A percentile compares a stretch with the other conserved stretches of the same genome.
Conservation (phyloP, 1,140 invertebrate genomes). For the Plectrocnemia conspersa region DNA sequence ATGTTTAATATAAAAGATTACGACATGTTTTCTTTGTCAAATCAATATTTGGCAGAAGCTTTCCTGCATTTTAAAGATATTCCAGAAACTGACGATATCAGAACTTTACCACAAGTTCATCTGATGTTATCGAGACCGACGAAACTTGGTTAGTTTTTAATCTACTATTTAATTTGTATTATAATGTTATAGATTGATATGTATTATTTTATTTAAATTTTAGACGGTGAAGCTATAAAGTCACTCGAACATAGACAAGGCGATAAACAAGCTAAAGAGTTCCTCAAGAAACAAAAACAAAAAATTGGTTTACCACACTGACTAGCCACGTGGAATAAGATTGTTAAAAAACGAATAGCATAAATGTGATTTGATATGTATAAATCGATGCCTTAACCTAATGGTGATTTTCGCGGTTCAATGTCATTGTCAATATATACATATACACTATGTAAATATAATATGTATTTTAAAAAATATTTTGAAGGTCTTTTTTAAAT, state of each 20-base stretch:
- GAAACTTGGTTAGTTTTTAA: conserved; percentile 59
- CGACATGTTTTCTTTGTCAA: conserved; percentile 82
- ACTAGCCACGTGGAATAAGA: conserved; percentile 21
- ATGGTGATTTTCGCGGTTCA: too few species aligned
- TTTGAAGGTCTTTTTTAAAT: too few species aligned
- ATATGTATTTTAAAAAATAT: too few species aligned
- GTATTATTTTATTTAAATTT: conserved; percentile 32
- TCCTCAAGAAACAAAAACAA: conserved; percentile 75
- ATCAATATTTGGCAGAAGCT: conserved; percentile 91
- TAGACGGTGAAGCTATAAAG: conserved; percentile 72
- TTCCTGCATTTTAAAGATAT: conserved; percentile 77
- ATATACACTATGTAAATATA: too few species aligned
- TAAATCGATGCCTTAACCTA: too few species aligned
- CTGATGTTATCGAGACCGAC: conserved; percentile 76
- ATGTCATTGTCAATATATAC: too few species aligned
- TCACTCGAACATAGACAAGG: conserved; percentile 79
- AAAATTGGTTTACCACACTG: conserved; percentile 48
- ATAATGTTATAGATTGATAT: not conserved
- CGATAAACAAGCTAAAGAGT: conserved; percentile 86
- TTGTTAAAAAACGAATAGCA: conserved; percentile 6
- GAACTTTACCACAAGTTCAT: conserved; percentile 68
- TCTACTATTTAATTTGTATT: conserved; percentile 1
- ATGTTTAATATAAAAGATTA: conserved; percentile 92
- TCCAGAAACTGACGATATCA: conserved; percentile 57
- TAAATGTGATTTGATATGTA: too few species aligned